Conservation (phyloP, 2,888 invertebrate genomes). For the Heteromurus nitidus region DNA sequence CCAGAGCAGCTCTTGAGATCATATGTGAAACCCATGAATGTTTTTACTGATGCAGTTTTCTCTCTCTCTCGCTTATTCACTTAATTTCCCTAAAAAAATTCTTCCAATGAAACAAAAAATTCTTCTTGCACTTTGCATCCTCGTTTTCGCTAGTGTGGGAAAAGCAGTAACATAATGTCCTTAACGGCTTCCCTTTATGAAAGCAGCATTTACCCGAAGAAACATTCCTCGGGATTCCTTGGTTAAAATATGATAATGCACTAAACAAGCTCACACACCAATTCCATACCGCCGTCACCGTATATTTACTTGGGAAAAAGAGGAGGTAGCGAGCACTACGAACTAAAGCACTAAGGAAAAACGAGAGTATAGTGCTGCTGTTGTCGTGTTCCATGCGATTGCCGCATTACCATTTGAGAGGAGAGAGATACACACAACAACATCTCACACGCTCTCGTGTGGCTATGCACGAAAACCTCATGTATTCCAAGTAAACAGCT, state of each 20-base stretch:
- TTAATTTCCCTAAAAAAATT: not conserved
- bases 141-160: not conserved
- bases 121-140: not conserved
- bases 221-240: slow-evolving; percentile 1
- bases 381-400: not conserved
- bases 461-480: too few relatives aligned
- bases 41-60: not conserved
- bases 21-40: not conserved
- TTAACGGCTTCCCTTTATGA: too few relatives aligned
- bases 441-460: too few relatives aligned
- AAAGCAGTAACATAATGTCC: too few relatives aligned
- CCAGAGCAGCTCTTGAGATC: not conserved
- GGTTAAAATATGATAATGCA: slow-evolving; percentile 31
- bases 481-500: too few relatives aligned
- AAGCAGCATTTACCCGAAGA: not conserved
- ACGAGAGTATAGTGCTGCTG: too few relatives aligned
- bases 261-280: too few relatives aligned
- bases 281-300: slow-evolving; percentile 1
- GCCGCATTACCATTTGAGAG: slow-evolving; percentile 14
- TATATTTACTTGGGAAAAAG: not conserved
- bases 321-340: too few relatives aligned
- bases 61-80: too few relatives aligned
- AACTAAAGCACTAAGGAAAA: too few relatives aligned
- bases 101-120: not conserved
- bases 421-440: too few relatives aligned